Conservation (phyloP, 2,113 vertebrate genomes). For the Salvelinus sp. region DNA sequence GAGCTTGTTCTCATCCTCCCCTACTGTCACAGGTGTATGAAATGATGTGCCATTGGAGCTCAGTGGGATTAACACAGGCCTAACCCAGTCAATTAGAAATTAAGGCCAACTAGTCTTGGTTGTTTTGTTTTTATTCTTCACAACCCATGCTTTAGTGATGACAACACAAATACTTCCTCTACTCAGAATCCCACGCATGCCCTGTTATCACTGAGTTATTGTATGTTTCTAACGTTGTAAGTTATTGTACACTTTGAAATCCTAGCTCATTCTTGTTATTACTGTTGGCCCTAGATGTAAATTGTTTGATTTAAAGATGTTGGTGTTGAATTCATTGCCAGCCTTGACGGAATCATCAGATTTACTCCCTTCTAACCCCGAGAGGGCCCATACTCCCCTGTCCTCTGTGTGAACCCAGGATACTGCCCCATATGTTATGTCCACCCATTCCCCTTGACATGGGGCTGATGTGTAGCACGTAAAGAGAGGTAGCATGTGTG, state of each 20-base stretch:
- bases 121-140: too few relatives aligned
- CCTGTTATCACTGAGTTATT: too few relatives aligned
- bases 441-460: conserved; percentile 62
- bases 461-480: conserved; percentile 54
- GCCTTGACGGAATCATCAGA: background rate
- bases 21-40: conserved; percentile 62
- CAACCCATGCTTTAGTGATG: too few relatives aligned
- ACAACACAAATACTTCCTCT: too few relatives aligned
- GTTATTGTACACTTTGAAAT: too few relatives aligned
- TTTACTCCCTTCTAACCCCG: background rate
- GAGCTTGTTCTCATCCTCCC: conserved; percentile 46
- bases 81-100: conserved; percentile 62
- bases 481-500: conserved; percentile 32
- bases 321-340: too few relatives aligned
- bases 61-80: conserved; percentile 34
- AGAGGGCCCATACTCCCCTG: conserved; percentile 51
- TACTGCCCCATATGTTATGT: conserved; percentile 64
- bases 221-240: too few relatives aligned
- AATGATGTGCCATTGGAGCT: conserved; percentile 50
- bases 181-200: too few relatives aligned
- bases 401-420: conserved; percentile 65
- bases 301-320: too few relatives aligned
- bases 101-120: conserved; percentile 4
- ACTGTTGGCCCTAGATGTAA: too few relatives aligned
- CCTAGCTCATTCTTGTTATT: too few relatives aligned